Base-by-base conservation (phyloP, 2,888 invertebrate species). In the Dasysyrphus albostriatus region DNA sequence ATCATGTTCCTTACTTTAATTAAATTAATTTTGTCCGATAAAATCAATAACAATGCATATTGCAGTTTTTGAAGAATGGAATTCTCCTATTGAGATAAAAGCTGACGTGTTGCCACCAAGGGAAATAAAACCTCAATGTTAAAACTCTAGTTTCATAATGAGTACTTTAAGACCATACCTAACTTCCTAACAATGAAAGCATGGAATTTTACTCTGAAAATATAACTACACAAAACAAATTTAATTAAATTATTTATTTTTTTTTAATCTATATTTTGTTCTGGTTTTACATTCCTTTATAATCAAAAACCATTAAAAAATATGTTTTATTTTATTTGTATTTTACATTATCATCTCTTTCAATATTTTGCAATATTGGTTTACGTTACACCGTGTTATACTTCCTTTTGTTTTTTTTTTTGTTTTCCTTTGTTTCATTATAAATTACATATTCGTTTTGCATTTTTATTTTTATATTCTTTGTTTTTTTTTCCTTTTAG, bases 401-500 rank as follows among this genome's bases (percentile, higher is more conserved):
- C 75, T 82, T 82, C 67, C 37, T 67, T 83, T 32, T 32, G 32
- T 84, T 79, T 78, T 78, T 78, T 75, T 56, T 84, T 79, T 78
- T 78, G 74, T 75, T 56, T 63, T 61, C 61, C 61, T 75, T 85
- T 81, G 70, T 87, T 87, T 87, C 78, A 87, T 87, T 87, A 87
- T 87, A 87, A 87, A 87, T 87, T 87, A 87, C 87, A 87, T 87
- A 87, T 87, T 85, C 85, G 85, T 85, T 69, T 85, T 80, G 75
- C 65, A 69, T 88, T 89, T 49, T 87, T 49, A 88, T 88, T 88
- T 79, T 87, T 88, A 88, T 88, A 47, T 88, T 88, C 87, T 88
- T 88, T 82, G 87, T 90, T 89, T 85, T 88, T 84, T 84, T 84
- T 88, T 74, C 44, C 72, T 83, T 88, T 88, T 89, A 89, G 89